phyloP scores from a whole-genome alignment of 2,797 vertebrate genomes.

The Epinephelus malabaricus region DNA sequence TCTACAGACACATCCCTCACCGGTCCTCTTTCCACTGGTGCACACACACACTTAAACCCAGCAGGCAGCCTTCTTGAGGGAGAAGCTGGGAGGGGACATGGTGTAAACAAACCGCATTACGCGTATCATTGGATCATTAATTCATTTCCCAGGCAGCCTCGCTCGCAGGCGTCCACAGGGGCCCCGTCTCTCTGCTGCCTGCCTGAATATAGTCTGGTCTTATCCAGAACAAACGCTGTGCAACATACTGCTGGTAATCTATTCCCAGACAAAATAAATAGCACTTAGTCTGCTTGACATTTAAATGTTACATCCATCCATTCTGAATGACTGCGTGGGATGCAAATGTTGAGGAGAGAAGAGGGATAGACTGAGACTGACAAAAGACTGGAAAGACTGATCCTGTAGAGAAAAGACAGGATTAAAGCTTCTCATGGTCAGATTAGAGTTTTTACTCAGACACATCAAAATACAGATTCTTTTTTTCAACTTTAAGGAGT shows the following conservation, averaged over 20 bases:
- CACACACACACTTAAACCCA: slow-evolving; percentile 24
- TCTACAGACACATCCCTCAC: slow-evolving; percentile 23
- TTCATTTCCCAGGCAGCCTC: slow-evolving; percentile 55
- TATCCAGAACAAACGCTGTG: slow-evolving; percentile 53
- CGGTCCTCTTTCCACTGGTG: background rate
- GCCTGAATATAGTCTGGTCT: slow-evolving; percentile 45
- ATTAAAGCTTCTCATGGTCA: slow-evolving; percentile 27
- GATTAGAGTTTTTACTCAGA: slow-evolving; percentile 7
- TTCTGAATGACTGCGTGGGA: slow-evolving; percentile 57
- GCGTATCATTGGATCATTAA: slow-evolving; percentile 58
- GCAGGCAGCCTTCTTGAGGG: slow-evolving; percentile 32
- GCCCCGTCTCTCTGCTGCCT: slow-evolving; percentile 30
- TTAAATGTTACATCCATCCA: slow-evolving; percentile 73
- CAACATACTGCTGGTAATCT: slow-evolving; percentile 54
- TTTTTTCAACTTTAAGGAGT: background rate
- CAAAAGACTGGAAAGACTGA: slow-evolving; percentile 7
- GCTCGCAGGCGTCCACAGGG: slow-evolving; percentile 38
- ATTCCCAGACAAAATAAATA: slow-evolving; percentile 65
- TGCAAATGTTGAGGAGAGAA: slow-evolving; percentile 41
- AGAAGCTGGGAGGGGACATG: slow-evolving; percentile 42
- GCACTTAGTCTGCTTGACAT: slow-evolving; percentile 73
- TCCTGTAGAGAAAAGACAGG: background rate
- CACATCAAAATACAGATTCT: background rate
- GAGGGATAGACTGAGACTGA: slow-evolving; percentile 20
- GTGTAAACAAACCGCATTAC: slow-evolving; percentile 55